Evolutionary conservation across 92 coral and sea anemone species (phyloP), one percentile per base, ranked within the genome.

Genomic region (Scolanthus callimorphus): DNA sequence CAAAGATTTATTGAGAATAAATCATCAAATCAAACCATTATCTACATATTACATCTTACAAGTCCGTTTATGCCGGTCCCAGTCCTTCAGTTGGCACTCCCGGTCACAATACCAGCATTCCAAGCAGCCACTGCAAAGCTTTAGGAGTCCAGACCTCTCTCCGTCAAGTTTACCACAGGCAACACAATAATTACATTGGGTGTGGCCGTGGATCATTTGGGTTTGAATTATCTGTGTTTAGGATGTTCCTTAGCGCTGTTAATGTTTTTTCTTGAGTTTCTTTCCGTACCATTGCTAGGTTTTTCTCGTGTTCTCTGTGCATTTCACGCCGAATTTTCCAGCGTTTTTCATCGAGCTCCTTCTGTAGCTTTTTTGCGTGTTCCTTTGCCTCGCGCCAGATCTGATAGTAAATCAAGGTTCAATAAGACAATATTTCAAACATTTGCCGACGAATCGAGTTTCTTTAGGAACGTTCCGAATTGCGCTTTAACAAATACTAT

Each of bases 81-180:
- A 75, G 57, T 75, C 82, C 23, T 21, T 66, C 29, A 56, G 25
- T 65, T 75, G 82, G 25, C 82, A 75, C 39, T 22, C 59, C 28
- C 62, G 65, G 60, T 75, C 64, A 51, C 82, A 75, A 27, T 75
- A 75, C 57, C 63, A 57, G 31, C 59, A 51, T 20, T 47, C 20
- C 31, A 53, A 4, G 43, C 82, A 75, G 17, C 54, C 82, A 20
- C 76, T 27, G 39, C 82, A 75, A 26, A 44, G 43, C 29, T 49
- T 17, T 37, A 75, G 27, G 8, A 43, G 64, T 20, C 56, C 52
- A 4, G 52, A 46, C 52, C 17, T 46, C 23, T 46, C 22, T 11
- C 52, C 23, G 52, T 46, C 52, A 6, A 19, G 4, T 19, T 46
- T 46, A 4, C 52, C 52, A 20, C 52, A 46, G 23, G 52, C 52